Evolutionary conservation across 2,888 invertebrate genomes (phyloP), one percentile per base, ranked within the genome.

Genomic region (Ganaspis brasiliensis): DNA sequence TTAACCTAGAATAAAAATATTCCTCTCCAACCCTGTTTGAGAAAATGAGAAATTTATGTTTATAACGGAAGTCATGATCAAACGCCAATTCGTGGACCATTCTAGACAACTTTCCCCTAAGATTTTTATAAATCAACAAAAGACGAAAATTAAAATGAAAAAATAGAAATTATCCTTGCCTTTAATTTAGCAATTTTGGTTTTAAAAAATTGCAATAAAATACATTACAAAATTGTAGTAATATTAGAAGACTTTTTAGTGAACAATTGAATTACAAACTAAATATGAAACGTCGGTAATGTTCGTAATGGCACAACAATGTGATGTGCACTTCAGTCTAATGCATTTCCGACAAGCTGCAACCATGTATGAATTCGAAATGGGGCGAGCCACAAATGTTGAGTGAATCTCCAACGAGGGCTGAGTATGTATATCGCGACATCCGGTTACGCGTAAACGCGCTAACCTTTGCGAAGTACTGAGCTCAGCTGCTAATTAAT

Each of bases 271-370:
- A 52, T 67, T 59, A 35, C 40, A 67, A 77, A 19, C 63, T 40
- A 40, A 67, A 45, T 40, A 40, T 67, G 40, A 67, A 52, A 77
- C 75, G 70, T 71, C 80, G 80, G 83, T 86, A 86, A 86, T 87
- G 86, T 85, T 83, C 81, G 82, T 85, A 87, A 88, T 87, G 85
- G 83, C 80, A 72, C 80, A 81, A 86, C 84, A 77, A 79, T 80
- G 56, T 70, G 75, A 79, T 75, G 73, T 84, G 84, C 86, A 86
- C 87, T 88, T 87, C 83, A 83, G 83, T 83, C 83, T 86, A 86
- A 89, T 87, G 86, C 84, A 84, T 79, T 71, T 61, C 37, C 57
- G 57, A 59, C 67, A 67, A 79, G 61, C 71, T 19, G 37, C 52
- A 52, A 55, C 63, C 73, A 63, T 80, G 35, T 71, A 71, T 71